Evolutionary conservation across 64 coral and sea anemone genomes (phyloP), one percentile per base, ranked within the genome.

Genomic region (Stylophora pistillata): DNA sequence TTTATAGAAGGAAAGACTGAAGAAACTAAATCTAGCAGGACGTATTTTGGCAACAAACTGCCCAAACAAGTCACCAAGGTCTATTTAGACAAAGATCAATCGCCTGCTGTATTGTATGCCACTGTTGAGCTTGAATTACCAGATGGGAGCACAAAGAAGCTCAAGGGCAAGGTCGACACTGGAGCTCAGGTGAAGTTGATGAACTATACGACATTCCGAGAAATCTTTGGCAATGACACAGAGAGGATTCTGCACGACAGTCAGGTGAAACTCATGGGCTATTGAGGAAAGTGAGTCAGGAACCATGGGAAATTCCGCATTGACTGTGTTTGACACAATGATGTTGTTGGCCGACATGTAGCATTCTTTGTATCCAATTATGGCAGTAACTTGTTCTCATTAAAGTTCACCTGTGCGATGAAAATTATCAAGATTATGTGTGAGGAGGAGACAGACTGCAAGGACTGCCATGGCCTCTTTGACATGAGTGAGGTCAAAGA

Each of bases 361-460:
- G 91, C 88, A 93, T 93, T 93, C 91, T 93, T 92, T 77, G 91
- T 92, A 92, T 92, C 91, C 72, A 85, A 92, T 86, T 92, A 93
- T 93, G 91, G 91, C 91, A 93, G 91, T 72, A 93, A 93, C 91
- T 88, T 93, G 86, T 93, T 93, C 91, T 93, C 91, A 88, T 86
- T 93, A 80, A 93, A 93, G 88, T 93, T 93, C 53, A 93, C 91
- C 91, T 58, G 86, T 58, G n/a, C n/a, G n/a, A n/a, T n/a, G n/a
- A n/a, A n/a, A n/a, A n/a, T n/a, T n/a, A n/a, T n/a, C n/a, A n/a
- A n/a, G n/a, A n/a, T n/a, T n/a, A n/a, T n/a, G n/a, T n/a, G n/a
- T n/a, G n/a, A n/a, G n/a, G n/a, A n/a, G n/a, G n/a, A n/a, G n/a
- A n/a, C n/a, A n/a, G n/a, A n/a, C n/a, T n/a, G n/a, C n/a, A n/a